Conservation (phyloP, 1,140 invertebrate genomes). For the Lycorma delicatula region DNA sequence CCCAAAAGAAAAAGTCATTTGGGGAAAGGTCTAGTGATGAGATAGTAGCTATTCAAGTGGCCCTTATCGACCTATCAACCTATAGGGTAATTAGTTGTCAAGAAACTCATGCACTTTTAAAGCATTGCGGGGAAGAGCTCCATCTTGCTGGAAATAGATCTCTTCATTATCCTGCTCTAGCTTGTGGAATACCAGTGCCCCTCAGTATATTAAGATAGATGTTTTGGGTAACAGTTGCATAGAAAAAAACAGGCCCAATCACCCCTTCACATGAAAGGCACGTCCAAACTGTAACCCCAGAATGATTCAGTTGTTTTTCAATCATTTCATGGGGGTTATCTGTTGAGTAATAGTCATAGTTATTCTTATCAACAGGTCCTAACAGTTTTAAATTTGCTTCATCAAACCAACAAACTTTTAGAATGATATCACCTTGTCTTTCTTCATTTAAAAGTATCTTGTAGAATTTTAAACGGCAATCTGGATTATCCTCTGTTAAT, state of each 20-base stretch:
- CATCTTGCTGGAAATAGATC: slow-evolving; percentile 4
- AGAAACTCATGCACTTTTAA: too few species aligned
- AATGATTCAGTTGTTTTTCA: background rate
- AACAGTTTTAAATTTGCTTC: slow-evolving; percentile 3
- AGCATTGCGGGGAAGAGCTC: too few species aligned
- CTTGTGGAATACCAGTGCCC: background rate
- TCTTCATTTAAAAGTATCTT: background rate
- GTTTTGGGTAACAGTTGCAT: background rate
- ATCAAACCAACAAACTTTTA: background rate
- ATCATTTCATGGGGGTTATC: background rate
- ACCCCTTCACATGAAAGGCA: background rate
- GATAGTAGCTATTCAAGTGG: too few species aligned
- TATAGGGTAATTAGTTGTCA: too few species aligned
- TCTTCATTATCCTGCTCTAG: slow-evolving; percentile 1
- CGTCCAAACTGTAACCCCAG: slow-evolving; percentile 2
- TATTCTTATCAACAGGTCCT: background rate
- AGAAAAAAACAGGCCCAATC: slow-evolving; percentile 3
- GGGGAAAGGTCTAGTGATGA: too few species aligned
- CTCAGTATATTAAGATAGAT: background rate
- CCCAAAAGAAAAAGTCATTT: too few species aligned
- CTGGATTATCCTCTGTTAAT: background rate
- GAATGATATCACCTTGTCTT: background rate
- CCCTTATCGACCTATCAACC: too few species aligned
- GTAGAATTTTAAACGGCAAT: background rate
- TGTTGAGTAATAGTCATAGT: slow-evolving; percentile 2